These are phyloP conservation scores for Leptinotarsa juncta DNA, from an alignment of 2,888 invertebrate genomes.

Conservation along the genomic window DNA sequence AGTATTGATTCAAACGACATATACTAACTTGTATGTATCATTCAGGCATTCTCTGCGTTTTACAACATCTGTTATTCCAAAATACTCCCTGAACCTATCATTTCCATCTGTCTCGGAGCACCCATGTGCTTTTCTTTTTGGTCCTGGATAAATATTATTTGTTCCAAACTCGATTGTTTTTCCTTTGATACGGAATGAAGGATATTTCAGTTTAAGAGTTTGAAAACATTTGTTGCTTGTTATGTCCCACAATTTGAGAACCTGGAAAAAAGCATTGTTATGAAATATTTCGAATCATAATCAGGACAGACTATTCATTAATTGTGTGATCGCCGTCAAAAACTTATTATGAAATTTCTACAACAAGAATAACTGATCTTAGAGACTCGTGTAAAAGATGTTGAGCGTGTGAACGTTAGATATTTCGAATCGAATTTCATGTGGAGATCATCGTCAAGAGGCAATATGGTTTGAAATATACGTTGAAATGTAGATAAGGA, in stretches of 20 bases:
- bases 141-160: constrained; percentile 70
- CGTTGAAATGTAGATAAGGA: too few species aligned
- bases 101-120: not conserved
- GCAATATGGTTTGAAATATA: too few species aligned
- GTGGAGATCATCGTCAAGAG: too few species aligned
- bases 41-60: constrained; percentile 32
- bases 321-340: too few species aligned
- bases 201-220: constrained; percentile 69
- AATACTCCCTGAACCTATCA: constrained; percentile 25
- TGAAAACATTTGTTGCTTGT: constrained; percentile 71
- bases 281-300: not conserved
- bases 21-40: constrained; percentile 20
- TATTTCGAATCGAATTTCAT: too few species aligned
- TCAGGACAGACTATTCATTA: too few species aligned
- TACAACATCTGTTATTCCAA: constrained; percentile 45
- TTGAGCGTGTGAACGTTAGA: too few species aligned
- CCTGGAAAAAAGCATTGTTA: constrained; percentile 59
- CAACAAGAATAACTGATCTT: too few species aligned
- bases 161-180: constrained; percentile 71
- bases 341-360: too few species aligned
- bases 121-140: constrained; percentile 55
- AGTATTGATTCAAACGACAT: too few species aligned
- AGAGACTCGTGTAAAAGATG: too few species aligned
- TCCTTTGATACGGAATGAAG: constrained; percentile 70
- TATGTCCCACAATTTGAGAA: constrained; percentile 72